Evolutionary conservation across 2,888 invertebrate species (phyloP).

Genomic region (Muschampia staudingeri): DNA sequence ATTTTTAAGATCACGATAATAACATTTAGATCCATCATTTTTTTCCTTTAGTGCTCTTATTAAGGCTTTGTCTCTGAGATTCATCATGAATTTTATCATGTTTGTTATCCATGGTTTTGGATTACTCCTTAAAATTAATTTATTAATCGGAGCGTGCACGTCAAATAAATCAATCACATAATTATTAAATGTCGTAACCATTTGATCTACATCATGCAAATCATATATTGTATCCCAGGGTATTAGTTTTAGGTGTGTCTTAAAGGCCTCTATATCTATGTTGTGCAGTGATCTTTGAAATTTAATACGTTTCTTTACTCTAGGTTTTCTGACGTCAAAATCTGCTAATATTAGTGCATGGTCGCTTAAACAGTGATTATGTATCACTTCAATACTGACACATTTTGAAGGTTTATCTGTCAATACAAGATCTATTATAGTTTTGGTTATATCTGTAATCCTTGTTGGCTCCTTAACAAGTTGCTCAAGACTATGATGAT

Average conservation of each 20-base stretch:
- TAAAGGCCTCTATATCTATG: background rate
- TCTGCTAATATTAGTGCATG: constrained; percentile 1
- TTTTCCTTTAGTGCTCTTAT: constrained; percentile 16
- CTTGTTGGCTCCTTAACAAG: background rate
- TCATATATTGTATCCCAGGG: background rate
- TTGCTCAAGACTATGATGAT: background rate
- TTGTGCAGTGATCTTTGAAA: background rate
- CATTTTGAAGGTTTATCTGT: background rate
- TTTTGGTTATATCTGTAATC: background rate
- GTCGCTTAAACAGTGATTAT: constrained; percentile 10
- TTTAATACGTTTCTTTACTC: background rate
- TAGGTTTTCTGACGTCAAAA: background rate
- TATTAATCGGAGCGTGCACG: background rate
- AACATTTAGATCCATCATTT: background rate
- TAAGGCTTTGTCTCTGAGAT: constrained; percentile 7
- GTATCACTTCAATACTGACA: background rate
- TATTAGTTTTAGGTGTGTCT: background rate
- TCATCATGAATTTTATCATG: constrained; percentile 26
- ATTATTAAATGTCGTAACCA: constrained; percentile 7
- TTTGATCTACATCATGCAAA: background rate
- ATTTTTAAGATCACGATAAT: constrained; percentile 10
- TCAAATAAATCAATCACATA: background rate
- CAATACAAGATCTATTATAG: background rate
- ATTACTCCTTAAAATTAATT: background rate
- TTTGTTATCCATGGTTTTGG: background rate